Evolutionary conservation across 2,888 invertebrate genomes (phyloP).

Genomic region (Apotomis betuletana): DNA sequence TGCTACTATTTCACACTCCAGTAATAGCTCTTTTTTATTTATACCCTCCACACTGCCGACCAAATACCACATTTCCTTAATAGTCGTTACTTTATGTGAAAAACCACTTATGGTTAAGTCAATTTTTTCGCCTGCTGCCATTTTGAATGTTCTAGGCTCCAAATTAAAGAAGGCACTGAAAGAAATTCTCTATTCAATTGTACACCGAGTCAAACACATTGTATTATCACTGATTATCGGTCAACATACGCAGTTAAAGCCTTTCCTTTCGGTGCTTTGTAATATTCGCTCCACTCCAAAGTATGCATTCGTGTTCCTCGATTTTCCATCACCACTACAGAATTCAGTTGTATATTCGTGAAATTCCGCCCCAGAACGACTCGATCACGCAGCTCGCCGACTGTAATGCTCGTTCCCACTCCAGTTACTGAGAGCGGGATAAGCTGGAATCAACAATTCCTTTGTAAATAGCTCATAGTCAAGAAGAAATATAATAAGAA

Average conservation of each 20-base stretch:
- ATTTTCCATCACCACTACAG: conserved; percentile 80
- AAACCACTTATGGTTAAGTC: conserved; percentile 68
- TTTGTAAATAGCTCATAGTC: not conserved
- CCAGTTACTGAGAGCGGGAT: conserved; percentile 84
- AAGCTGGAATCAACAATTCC: conserved; percentile 52
- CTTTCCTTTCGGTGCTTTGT: conserved; percentile 73
- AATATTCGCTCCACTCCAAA: conserved; percentile 79
- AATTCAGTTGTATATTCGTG: conserved; percentile 77
- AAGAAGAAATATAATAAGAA: too few species aligned
- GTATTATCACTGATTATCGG: not conserved
- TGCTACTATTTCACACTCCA: conserved; percentile 77
- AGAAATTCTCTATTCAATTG: not conserved
- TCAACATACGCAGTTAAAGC: conserved; percentile 59
- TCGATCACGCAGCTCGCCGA: conserved; percentile 84
- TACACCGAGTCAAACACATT: too few species aligned
- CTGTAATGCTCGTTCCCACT: conserved; percentile 86
- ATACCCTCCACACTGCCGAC: conserved; percentile 81
- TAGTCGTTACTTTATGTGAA: conserved; percentile 65
- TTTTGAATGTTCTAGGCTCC: conserved; percentile 73
- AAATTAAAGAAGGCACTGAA: conserved; percentile 74
- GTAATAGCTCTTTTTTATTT: conserved; percentile 79
- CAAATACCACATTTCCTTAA: conserved; percentile 84
- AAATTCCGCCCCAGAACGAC: conserved; percentile 86
- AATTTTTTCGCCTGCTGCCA: conserved; percentile 72
- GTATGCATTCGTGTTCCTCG: conserved; percentile 80